These are phyloP conservation scores for Eulemur rufifrons DNA, from an alignment of 2,113 vertebrate genomes.

Conservation along the genomic window DNA sequence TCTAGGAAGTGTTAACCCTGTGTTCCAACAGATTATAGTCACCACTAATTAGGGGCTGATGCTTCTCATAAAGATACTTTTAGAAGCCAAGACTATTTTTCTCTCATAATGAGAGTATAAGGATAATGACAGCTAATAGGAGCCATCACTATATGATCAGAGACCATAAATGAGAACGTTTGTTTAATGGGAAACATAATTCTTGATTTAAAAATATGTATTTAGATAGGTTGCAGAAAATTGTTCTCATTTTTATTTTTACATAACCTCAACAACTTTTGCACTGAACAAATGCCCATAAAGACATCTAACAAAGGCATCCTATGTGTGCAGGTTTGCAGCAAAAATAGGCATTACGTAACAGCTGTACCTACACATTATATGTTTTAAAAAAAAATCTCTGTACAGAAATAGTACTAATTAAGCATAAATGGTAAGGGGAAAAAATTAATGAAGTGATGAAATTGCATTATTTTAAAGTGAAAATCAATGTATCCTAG, in stretches of 20 bases:
- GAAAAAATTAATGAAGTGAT: slow-evolving; percentile 69
- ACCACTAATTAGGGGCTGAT: slow-evolving; percentile 77
- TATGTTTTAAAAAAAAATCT: neutral
- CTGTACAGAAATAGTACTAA: slow-evolving; percentile 39
- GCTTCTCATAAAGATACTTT: slow-evolving; percentile 57
- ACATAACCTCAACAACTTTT: neutral
- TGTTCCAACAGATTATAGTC: slow-evolving; percentile 60
- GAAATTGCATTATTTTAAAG: slow-evolving; percentile 73
- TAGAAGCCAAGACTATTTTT: slow-evolving; percentile 48
- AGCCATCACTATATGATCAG: slow-evolving; percentile 47
- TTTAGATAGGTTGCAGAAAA: slow-evolving; percentile 26
- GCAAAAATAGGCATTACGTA: neutral
- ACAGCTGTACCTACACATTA: neutral
- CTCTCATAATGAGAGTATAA: slow-evolving; percentile 59
- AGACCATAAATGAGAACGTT: slow-evolving; percentile 56
- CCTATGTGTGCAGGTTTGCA: slow-evolving; percentile 8
- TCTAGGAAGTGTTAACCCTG: slow-evolving; percentile 69
- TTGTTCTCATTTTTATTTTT: slow-evolving; percentile 2
- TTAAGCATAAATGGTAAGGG: slow-evolving; percentile 57
- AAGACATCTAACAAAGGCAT: neutral
- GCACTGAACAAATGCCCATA: neutral
- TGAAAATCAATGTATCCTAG: slow-evolving; percentile 67
- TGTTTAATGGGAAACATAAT: slow-evolving; percentile 60
- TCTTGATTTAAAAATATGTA: slow-evolving; percentile 48
- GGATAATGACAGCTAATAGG: slow-evolving; percentile 51